phyloP scores from a whole-genome alignment of 2,797 vertebrate species.

The Gouania willdenowi region DNA sequence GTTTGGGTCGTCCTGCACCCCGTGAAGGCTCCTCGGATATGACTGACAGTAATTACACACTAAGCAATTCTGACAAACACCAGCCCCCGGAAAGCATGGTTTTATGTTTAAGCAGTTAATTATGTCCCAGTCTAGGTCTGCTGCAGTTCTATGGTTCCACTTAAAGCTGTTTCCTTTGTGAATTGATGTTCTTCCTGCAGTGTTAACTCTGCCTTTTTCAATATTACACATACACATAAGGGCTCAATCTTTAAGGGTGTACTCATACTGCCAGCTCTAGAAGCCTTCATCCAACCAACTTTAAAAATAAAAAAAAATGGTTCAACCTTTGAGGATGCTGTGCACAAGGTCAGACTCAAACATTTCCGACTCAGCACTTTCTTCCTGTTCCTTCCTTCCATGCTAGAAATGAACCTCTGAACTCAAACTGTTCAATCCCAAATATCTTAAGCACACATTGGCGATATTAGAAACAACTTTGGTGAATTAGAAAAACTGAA shows the following conservation, averaged over 20 bases:
- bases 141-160: background rate
- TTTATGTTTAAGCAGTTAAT: constrained; percentile 7
- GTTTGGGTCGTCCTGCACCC: too few species aligned
- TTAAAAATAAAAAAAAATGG: background rate
- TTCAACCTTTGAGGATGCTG: background rate
- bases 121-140: background rate
- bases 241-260: too few species aligned
- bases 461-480: too few species aligned
- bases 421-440: too few species aligned
- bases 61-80: background rate
- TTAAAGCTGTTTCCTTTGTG: background rate
- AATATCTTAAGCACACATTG: too few species aligned
- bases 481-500: too few species aligned
- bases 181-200: too few species aligned
- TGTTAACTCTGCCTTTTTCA: too few species aligned
- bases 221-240: too few species aligned
- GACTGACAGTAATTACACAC: constrained; percentile 7
- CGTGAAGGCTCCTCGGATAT: background rate
- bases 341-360: constrained; percentile 8
- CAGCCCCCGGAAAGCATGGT: background rate
- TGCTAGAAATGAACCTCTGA: too few species aligned
- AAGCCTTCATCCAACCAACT: background rate
- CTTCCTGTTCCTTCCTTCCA: too few species aligned
- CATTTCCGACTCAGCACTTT: background rate
- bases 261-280: too few species aligned